phyloP scores from a whole-genome alignment of 2,797 vertebrate species.

The Micromesistius poutassou region DNA sequence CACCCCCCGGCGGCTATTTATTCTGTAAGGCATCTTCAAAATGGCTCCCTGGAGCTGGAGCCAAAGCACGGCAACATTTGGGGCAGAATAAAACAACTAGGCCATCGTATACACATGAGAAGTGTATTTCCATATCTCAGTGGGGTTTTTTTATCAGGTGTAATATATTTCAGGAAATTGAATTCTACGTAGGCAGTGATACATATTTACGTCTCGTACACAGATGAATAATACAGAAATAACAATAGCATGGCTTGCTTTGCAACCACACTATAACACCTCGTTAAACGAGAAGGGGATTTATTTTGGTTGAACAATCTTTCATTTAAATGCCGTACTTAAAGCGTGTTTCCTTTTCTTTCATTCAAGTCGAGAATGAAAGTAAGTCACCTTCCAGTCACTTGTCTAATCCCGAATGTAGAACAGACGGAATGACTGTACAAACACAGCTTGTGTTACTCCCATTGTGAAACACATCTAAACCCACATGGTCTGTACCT shows the following conservation, averaged over 20 bases:
- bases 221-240: not conserved
- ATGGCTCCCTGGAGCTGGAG: not conserved
- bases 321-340: too few relatives aligned
- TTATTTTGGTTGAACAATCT: not conserved
- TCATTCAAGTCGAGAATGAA: not conserved
- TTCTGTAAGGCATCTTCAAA: not conserved
- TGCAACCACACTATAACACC: too few relatives aligned
- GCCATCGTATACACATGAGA: not conserved
- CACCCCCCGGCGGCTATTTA: not conserved
- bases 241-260: not conserved
- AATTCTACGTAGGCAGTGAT: not conserved
- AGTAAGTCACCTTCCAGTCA: too few relatives aligned
- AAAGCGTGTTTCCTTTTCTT: too few relatives aligned
- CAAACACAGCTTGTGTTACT: not conserved
- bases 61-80: not conserved
- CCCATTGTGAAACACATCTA: not conserved
- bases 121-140: not conserved
- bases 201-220: not conserved
- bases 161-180: not conserved
- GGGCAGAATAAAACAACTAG: not conserved
- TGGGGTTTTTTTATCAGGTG: not conserved
- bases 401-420: too few relatives aligned
- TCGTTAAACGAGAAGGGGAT: not conserved
- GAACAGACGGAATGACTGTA: not conserved
- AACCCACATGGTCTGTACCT: constrained; percentile 2